phyloP scores from a whole-genome alignment of 2,797 vertebrate genomes.

The Muscicapa comitata region DNA sequence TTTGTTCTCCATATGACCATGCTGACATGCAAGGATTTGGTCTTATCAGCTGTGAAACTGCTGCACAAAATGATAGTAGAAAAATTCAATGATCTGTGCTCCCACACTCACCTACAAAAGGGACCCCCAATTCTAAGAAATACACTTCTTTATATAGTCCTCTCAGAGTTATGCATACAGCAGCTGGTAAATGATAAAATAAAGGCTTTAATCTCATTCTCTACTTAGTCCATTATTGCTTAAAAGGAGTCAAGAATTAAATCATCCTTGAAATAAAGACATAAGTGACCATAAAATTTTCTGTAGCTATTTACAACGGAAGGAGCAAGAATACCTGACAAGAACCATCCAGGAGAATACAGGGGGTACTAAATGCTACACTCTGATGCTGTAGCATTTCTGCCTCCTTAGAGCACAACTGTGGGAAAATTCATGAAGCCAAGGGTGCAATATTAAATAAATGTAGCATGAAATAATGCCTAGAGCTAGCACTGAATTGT shows the following conservation, averaged over 20 bases:
- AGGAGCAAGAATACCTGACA: background rate
- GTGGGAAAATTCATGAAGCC: background rate
- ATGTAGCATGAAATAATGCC: background rate
- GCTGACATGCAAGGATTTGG: background rate
- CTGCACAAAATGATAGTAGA: background rate
- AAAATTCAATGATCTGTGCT: background rate
- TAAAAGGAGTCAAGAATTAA: background rate
- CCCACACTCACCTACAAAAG: background rate
- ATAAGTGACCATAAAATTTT: background rate
- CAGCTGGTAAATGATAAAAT: background rate
- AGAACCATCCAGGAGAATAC: background rate
- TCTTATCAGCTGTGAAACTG: background rate
- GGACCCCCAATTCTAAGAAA: background rate
- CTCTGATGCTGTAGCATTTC: background rate
- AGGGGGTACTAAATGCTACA: background rate
- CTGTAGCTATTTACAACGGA: background rate
- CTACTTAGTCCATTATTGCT: background rate
- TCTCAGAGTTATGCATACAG: background rate
- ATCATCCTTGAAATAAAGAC: background rate
- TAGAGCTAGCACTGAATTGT: background rate
- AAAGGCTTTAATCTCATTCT: background rate
- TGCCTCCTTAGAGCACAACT: background rate
- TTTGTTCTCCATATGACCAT: background rate
- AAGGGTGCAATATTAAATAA: background rate
- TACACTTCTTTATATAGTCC: background rate